phyloP scores from a whole-genome alignment of 2,113 vertebrate species.

The Corythornis vintsioides region DNA sequence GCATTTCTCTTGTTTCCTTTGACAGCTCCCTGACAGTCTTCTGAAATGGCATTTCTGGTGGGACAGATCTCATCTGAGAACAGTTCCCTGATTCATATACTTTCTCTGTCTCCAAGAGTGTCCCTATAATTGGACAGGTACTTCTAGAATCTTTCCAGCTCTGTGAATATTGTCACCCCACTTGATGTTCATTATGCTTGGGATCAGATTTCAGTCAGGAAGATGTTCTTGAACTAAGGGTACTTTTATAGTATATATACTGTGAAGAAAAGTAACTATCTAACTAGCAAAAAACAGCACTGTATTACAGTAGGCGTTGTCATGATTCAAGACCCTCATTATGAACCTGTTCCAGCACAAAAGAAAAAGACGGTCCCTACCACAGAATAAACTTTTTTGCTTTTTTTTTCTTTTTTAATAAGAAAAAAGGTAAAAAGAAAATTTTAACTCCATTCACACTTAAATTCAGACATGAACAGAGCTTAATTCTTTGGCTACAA shows the following conservation, averaged over 20 bases:
- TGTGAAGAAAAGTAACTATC: neutral
- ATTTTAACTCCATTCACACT: neutral
- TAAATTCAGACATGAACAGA: neutral
- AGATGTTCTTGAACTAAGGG: neutral
- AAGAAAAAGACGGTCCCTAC: neutral
- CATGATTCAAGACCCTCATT: neutral
- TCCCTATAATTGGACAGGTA: accelerated
- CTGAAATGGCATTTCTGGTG: neutral
- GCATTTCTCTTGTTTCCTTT: neutral
- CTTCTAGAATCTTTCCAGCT: neutral
- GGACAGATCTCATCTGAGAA: neutral
- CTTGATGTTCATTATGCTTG: neutral
- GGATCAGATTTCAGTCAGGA: neutral
- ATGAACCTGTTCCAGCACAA: neutral
- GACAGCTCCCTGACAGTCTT: neutral
- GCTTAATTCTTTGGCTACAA: neutral
- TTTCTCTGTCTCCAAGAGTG: neutral
- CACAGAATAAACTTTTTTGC: neutral
- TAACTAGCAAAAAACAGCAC: neutral
- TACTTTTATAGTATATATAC: neutral
- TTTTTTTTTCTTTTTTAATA: neutral
- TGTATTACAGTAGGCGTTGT: neutral
- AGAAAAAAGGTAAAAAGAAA: neutral
- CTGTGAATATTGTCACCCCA: neutral
- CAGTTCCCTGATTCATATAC: neutral